phyloP scores from a whole-genome alignment of 2,113 vertebrate genomes.

The Plotosus lineatus region DNA sequence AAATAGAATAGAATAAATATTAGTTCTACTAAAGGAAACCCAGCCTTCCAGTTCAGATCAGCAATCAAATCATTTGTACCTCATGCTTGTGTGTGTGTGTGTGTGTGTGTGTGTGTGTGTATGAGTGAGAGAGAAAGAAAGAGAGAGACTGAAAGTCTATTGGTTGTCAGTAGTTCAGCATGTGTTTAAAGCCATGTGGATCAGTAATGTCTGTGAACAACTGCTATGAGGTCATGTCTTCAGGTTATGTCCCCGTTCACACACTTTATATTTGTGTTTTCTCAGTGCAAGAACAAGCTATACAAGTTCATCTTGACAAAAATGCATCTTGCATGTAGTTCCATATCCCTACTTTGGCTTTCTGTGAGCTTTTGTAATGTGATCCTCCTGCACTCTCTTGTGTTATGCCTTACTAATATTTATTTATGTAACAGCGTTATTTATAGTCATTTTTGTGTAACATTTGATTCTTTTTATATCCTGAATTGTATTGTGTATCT shows the following conservation, averaged over 20 bases:
- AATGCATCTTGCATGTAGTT: neutral
- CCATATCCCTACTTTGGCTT: neutral
- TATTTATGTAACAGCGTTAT: constrained; percentile 11
- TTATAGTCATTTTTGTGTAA: neutral
- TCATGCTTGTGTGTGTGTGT: neutral
- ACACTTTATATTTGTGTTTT: neutral
- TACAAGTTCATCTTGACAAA: neutral
- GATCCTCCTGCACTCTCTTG: neutral
- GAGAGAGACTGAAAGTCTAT: no score
- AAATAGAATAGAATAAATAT: constrained; percentile 17
- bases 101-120: constrained; percentile 3
- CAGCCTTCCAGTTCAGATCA: neutral
- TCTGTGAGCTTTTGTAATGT: neutral
- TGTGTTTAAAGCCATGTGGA: neutral
- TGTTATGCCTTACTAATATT: neutral
- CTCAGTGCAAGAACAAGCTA: neutral
- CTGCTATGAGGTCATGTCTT: neutral
- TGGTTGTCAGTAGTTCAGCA: neutral
- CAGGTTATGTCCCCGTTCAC: neutral
- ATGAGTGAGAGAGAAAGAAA: neutral
- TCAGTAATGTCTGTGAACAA: neutral
- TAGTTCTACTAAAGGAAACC: neutral
- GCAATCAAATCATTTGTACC: neutral
- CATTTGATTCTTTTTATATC: neutral
- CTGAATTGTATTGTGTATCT: neutral